Evolutionary conservation across 2,888 invertebrate genomes (phyloP), one percentile per base, ranked within the genome.

Genomic region (Melikaiella ostensackeni): DNA sequence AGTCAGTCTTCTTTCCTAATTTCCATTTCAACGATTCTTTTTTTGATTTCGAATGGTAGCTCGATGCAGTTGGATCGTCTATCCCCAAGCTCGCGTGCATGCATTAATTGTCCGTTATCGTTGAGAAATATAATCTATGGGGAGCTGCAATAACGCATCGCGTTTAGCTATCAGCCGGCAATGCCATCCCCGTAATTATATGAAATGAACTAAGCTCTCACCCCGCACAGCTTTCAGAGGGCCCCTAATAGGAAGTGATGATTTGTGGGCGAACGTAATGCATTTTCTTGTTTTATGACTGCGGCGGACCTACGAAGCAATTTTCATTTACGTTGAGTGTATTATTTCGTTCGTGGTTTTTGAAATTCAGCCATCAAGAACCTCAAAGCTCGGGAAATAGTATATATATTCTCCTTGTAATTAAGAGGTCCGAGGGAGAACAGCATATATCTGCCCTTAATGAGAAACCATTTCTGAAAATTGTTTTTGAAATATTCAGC

Each of bases 181-280:
- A 62, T 62, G 73, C 83, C 86, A 85, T 86, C 82, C 82, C 81
- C 83, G 85, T 89, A 89, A 89, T 89, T 89, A 87, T 86, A 86
- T 86, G 86, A 87, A 89, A 87, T 86, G 86, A 87, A 88, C 86
- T 85, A 81, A 83, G 85, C 82, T 70, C 78, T 77, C 79, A 76
- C 76, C 70, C 62, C 63, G 76, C 75, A n/a, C 42, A 66, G 77
- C 77, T 80, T 74, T 79, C 66, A 75, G 50, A 61, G 66, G 61
- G 76, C 73, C 78, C 75, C 82, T 88, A 86, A 88, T 87, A 84
- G 85, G 83, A 85, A 84, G 85, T 84, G 86, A 85, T 88, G 88
- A 88, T 88, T 88, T 86, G 82, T 77, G 80, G 80, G 80, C 83
- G 81, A 83, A 80, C 82, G 78, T 83, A 79, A 83, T 83, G 80